A percentile compares a stretch with the other conserved stretches of the same genome.
Evolutionary conservation across 2,113 vertebrate genomes (phyloP).

Genomic region (Rutilus rutilus): DNA sequence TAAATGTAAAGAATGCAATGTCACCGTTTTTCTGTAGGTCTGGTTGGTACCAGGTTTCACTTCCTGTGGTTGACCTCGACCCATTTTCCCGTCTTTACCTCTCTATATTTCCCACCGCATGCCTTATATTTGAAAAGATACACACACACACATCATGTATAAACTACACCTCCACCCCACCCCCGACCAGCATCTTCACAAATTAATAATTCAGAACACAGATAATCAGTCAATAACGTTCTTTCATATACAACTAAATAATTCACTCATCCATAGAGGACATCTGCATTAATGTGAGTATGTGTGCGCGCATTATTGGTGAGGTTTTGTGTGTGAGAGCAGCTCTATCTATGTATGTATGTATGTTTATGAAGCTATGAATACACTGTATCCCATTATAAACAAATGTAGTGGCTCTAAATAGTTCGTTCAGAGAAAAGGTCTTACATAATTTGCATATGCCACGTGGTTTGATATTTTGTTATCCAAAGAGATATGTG

Average conservation of each 20-base stretch:
- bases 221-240: conserved; percentile 88
- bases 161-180: conserved; percentile 9
- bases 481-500: not conserved
- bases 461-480: not conserved
- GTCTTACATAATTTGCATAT: not conserved
- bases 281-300: conserved; percentile 19
- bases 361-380: conserved; percentile 42
- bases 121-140: conserved; percentile 16
- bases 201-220: conserved; percentile 92
- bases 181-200: conserved; percentile 75
- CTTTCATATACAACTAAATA: conserved; percentile 91
- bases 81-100: conserved; percentile 13
- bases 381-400: not conserved
- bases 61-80: conserved; percentile 35
- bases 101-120: conserved; percentile 13
- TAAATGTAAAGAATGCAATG: conserved; percentile 36
- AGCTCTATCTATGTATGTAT: conserved; percentile 11
- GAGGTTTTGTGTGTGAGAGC: not conserved
- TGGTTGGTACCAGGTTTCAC: conserved; percentile 37
- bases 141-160: conserved; percentile 18
- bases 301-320: conserved; percentile 59
- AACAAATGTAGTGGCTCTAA: not conserved
- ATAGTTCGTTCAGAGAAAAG: not conserved
- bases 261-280: conserved; percentile 84
- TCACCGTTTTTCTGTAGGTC: conserved; percentile 18